phyloP scores from a whole-genome alignment of 2,888 invertebrate species.

The Ophion obscuratus region DNA sequence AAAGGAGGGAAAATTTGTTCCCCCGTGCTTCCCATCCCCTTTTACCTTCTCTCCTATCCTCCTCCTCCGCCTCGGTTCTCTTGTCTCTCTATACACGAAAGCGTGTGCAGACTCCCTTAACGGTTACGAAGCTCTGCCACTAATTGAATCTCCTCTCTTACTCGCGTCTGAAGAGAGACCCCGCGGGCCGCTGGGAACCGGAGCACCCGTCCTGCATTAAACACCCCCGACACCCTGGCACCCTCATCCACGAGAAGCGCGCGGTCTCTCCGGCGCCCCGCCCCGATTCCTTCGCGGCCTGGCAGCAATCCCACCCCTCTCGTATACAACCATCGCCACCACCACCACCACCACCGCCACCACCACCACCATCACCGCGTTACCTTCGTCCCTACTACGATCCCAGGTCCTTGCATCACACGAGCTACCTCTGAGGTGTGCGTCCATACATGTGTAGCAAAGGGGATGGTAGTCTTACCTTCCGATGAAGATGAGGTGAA shows the following conservation, averaged over 20 bases:
- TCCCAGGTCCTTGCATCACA: conserved; percentile 25
- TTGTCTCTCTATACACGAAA: conserved; percentile 58
- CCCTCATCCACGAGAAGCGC: conserved; percentile 78
- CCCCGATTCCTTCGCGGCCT: conserved; percentile 66
- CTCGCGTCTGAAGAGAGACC: conserved; percentile 79
- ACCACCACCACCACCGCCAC: conserved; percentile 42
- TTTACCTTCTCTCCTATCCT: conserved; percentile 1
- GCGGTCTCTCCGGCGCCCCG: conserved; percentile 75
- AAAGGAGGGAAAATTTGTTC: conserved; percentile 48
- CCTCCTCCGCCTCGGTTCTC: not conserved
- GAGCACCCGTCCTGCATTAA: conserved; percentile 83
- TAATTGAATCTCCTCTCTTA: conserved; percentile 84
- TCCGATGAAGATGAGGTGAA: not conserved
- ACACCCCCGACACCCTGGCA: conserved; percentile 82
- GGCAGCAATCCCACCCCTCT: conserved; percentile 59
- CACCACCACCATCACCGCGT: conserved; percentile 14
- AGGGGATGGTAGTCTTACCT: not conserved
- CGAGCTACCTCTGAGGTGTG: conserved; percentile 38
- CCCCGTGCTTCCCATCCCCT: conserved; percentile 21
- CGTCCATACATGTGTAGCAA: not conserved
- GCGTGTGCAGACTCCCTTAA: conserved; percentile 82
- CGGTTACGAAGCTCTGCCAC: conserved; percentile 83
- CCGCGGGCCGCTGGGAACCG: conserved; percentile 82
- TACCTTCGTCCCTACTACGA: conserved; percentile 48
- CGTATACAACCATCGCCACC: conserved; percentile 55